Evolutionary conservation across 2,797 vertebrate genomes (phyloP).

Genomic region (Galago senegalensis): DNA sequence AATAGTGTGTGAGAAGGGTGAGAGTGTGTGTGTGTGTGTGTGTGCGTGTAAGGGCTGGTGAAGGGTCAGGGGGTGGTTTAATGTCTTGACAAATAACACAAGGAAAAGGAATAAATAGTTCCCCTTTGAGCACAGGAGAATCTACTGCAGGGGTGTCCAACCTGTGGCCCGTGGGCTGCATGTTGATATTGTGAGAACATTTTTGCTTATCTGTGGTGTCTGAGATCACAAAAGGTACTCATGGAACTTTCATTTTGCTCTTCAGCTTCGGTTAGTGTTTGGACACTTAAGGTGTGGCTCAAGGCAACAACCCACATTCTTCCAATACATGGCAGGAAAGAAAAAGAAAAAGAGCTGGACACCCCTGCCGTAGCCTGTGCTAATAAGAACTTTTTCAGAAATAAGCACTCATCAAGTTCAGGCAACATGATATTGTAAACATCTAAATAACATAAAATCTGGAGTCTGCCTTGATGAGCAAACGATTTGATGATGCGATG

Average conservation of each 20-base stretch:
- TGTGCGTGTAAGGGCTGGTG: neutral
- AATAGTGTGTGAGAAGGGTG: neutral
- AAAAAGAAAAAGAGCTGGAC: too few relatives aligned
- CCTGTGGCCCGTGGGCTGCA: too few relatives aligned
- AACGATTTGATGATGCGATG: neutral
- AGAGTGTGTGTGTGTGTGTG: neutral
- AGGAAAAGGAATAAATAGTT: constrained; percentile 3
- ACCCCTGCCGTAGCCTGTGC: neutral
- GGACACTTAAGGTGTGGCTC: too few relatives aligned
- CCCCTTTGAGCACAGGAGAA: neutral
- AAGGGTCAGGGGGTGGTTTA: neutral
- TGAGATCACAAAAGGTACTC: too few relatives aligned
- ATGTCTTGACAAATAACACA: neutral
- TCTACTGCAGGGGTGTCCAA: neutral
- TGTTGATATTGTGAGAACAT: too few relatives aligned
- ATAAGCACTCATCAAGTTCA: neutral
- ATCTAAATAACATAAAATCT: neutral
- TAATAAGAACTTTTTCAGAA: neutral
- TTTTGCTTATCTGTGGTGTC: too few relatives aligned
- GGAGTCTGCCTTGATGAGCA: neutral
- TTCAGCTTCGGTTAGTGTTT: too few relatives aligned
- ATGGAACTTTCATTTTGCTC: too few relatives aligned
- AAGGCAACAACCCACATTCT: too few relatives aligned
- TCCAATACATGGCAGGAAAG: too few relatives aligned
- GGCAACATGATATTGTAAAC: neutral